Base-by-base conservation (phyloP, 2,113 vertebrate species). In the Hiodon alosoides region DNA sequence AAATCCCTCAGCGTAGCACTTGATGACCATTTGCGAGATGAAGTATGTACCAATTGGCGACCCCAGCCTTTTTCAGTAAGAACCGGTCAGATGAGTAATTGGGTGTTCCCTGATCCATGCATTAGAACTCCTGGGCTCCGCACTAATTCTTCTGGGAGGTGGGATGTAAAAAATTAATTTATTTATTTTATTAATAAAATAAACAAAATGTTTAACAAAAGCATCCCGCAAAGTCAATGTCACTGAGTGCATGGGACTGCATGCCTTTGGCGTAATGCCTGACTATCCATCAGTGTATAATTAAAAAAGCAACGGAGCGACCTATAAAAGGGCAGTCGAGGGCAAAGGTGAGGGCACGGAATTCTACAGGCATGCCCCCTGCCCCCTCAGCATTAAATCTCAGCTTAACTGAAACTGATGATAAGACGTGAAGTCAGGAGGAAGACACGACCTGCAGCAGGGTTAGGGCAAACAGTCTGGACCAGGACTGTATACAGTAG, bases 1-100 rank as follows among this genome's bases (percentile, higher is more conserved):
- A 13, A 2, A 46, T 76, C 75, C 80, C 14, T 11, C 48, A 9
- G 31, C 5, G 47, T 8, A n/a, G 50, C 1, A 14, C 16, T 8
- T 62, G 0, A 77, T 13, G 50, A 74, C 77, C 83, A 79, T 83
- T 79, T 83, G 81, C 54, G 75, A 76, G 78, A 85, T 82, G 81
- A 82, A 69, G 77, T 51, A 78, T 81, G 75, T 55, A 7, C 52
- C 7, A 54, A 2, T 62, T 50, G 71, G 71, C 48, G 81, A 76
- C 79, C 83, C 66, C 5, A 13, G 14, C 74, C 77, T 70, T 76
- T 73, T 62, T 79, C 80, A 80, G 75, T 81, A 80, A 78, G 17
- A 76, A 78, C 78, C 77, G 83, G 81, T 83, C 82, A 80, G 76
- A 10, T 4, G 6, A 57, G 68, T 75, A 69, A 79, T 13, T 72